Evolutionary conservation across 1,140 invertebrate genomes (phyloP), one percentile per base, ranked within the genome.

Genomic region (Araneus ventricosus): DNA sequence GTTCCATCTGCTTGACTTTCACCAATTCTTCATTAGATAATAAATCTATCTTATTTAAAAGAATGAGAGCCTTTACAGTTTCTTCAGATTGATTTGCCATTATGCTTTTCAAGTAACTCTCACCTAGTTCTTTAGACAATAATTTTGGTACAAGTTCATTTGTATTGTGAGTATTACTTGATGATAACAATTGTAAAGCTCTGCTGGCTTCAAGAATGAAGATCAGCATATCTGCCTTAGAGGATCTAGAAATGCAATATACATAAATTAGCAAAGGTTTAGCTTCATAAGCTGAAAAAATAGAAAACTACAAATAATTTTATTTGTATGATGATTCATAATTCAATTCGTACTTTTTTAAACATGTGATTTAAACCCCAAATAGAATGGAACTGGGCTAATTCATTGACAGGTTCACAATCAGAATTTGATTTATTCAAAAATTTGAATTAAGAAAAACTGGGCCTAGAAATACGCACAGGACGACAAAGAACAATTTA

Each of bases 31-130:
- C 57, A 5, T 27, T 6, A 4, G 45, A 30, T 14, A 93, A 37
- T 14, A 93, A n/a, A 41, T 93, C 93, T 20, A 39, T 41, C 52
- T 93, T 93, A 24, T 93, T 93, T 17, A 93, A 22, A 6, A 87
- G 17, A 30, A 93, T n/a, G 39, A 93, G 57, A 5, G 24, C 30
- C 30, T 80, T 59, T 27, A 22, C 24, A 45, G 85, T 45, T 70
- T 45, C 14, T 4, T 67, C 41, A 2, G 39, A 34, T 4, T 63
- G 20, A 82, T 39, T 34, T 24, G 30, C 37, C 7, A 41, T 14
- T 52, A 22, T 59, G 57, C 57, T 30, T 27, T 85, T 22, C 8
- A 52, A 22, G n/a, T 61, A 92, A 34, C 57, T 24, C 2, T 85
- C n/a, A 17, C 79, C 90, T 1, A 92, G n/a, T 41, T 92, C 90